phyloP scores from a whole-genome alignment of 1,140 invertebrate species.

The Drosophila melanogaster region Release_6_plus_ISO1_MT NT_033777.3:14333501-14334000 shows the following conservation, averaged over 20 bases:
- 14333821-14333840: conserved; percentile 8
- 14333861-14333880: conserved; percentile 67
- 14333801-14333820: conserved; percentile 3
- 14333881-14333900: conserved; percentile 63
- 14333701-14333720: conserved; percentile 10
- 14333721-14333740: conserved; percentile 5
- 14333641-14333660: conserved; percentile 53
- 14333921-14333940: conserved; percentile 73
- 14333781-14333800: conserved; percentile 32
- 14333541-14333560: conserved; percentile 21
- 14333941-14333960: conserved; percentile 64
- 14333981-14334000: neutral
- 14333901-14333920: conserved; percentile 76
- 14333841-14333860: conserved; percentile 18
- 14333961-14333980: conserved; percentile 8
- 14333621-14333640: conserved; percentile 45
- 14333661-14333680: conserved; percentile 18
- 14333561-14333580: conserved; percentile 57
- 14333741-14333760: conserved; percentile 11
- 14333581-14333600: conserved; percentile 68
- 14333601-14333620: conserved; percentile 29
- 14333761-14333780: conserved; percentile 20
- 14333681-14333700: neutral
- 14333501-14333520: conserved; percentile 48
- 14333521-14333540: conserved; percentile 62